Conservation (phyloP, 2,113 vertebrate genomes). For the Thalassoma bifasciatum region DNA sequence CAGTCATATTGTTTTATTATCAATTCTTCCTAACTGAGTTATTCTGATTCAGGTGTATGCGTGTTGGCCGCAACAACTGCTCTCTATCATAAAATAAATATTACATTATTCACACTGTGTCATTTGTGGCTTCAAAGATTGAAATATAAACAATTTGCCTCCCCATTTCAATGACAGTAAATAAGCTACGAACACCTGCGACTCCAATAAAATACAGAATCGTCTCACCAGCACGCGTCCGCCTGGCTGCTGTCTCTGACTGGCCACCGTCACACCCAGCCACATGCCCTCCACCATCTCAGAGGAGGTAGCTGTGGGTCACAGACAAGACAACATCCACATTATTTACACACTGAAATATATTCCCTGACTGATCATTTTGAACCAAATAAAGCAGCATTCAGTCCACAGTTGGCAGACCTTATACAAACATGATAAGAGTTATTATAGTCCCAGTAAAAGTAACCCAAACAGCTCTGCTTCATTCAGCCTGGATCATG, state of each 20-base stretch:
- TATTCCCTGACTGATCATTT: background rate
- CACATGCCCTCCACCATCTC: slow-evolving; percentile 96
- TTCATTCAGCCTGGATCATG: slow-evolving; percentile 38
- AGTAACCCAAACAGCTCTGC: slow-evolving; percentile 17
- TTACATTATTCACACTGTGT: background rate
- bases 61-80: background rate
- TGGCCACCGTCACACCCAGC: slow-evolving; percentile 95
- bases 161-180: background rate
- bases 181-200: background rate
- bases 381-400: background rate
- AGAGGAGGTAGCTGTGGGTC: slow-evolving; percentile 76
- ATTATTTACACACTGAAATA: background rate
- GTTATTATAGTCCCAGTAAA: slow-evolving; percentile 12
- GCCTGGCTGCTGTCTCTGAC: slow-evolving; percentile 79
- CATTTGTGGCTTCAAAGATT: slow-evolving; percentile 5
- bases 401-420: background rate
- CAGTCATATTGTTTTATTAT: too few relatives aligned
- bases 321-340: background rate
- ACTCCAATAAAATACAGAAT: slow-evolving; percentile 3
- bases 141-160: slow-evolving; percentile 36
- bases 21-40: slow-evolving; percentile 13
- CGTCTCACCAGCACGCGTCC: slow-evolving; percentile 90
- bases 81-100: background rate
- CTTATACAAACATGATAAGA: background rate
- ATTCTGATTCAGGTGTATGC: background rate